A percentile compares a stretch with the other conserved stretches of the same genome.
Conservation (phyloP, 2,113 vertebrate species). For the Odocoileus hemionus region DNA sequence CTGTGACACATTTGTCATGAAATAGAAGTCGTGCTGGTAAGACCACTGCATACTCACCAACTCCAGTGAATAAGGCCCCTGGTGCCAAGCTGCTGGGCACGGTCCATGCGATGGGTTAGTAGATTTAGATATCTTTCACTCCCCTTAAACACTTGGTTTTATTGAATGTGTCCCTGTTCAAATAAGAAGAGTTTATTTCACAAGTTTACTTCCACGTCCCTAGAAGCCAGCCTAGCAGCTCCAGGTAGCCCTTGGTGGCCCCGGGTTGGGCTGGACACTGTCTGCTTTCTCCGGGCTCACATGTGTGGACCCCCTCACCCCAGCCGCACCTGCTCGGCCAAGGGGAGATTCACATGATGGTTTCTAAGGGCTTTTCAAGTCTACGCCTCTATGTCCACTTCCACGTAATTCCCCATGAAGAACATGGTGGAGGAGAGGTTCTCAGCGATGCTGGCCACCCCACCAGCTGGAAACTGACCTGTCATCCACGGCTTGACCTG, state of each 20-base stretch:
- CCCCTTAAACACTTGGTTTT: background rate
- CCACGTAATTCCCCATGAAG: accelerated
- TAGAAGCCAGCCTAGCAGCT: background rate
- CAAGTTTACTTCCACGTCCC: background rate
- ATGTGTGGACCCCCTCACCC: accelerated
- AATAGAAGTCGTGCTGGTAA: too few relatives aligned
- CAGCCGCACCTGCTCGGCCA: accelerated
- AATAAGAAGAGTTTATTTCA: background rate
- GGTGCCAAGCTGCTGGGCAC: accelerated
- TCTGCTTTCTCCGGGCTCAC: accelerated
- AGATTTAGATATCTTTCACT: background rate
- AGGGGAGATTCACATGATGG: background rate
- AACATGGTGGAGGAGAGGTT: accelerated
- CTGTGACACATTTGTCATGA: background rate
- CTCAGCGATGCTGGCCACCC: accelerated
- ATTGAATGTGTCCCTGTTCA: background rate
- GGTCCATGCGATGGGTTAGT: accelerated
- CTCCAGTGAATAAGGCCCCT: accelerated
- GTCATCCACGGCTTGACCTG: accelerated
- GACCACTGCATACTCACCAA: accelerated
- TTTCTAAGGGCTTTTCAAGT: background rate
- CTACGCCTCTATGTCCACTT: accelerated
- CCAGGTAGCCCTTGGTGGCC: accelerated
- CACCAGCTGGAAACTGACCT: accelerated
- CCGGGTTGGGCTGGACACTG: background rate